A percentile compares a stretch with the other conserved stretches of the same genome.
Evolutionary conservation across 2,113 vertebrate species (phyloP).

Genomic region (Catharus bicknelli): DNA sequence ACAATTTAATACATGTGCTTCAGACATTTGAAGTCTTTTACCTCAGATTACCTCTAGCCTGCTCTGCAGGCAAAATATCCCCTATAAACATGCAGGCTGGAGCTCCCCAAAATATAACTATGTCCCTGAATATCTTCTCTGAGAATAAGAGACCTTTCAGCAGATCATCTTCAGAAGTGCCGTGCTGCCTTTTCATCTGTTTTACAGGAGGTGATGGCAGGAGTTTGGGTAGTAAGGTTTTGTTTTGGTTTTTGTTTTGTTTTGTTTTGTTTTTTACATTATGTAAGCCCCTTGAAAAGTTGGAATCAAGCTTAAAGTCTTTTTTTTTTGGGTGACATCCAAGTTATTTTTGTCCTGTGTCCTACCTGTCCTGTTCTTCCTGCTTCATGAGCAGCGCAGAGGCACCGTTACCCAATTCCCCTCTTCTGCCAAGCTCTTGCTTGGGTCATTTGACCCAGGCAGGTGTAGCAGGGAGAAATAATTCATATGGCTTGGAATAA

Average conservation of each 20-base stretch:
- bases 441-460: neutral
- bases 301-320: neutral
- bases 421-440: neutral
- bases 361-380: neutral
- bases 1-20: neutral
- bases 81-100: neutral
- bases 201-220: neutral
- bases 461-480: neutral
- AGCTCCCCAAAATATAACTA: neutral
- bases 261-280: neutral
- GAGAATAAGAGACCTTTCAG: neutral
- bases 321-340: neutral
- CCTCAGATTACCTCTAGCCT: neutral
- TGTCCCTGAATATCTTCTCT: neutral
- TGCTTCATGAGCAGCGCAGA: neutral
- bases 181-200: neutral
- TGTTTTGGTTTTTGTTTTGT: too few relatives aligned
- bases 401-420: accelerated
- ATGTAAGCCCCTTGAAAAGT: neutral
- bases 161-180: neutral
- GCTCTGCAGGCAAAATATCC: neutral
- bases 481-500: accelerated
- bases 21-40: neutral
- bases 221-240: neutral
- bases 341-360: neutral